Base-by-base conservation (phyloP, 2,888 invertebrate species). In the Aspidiotus destructor region DNA sequence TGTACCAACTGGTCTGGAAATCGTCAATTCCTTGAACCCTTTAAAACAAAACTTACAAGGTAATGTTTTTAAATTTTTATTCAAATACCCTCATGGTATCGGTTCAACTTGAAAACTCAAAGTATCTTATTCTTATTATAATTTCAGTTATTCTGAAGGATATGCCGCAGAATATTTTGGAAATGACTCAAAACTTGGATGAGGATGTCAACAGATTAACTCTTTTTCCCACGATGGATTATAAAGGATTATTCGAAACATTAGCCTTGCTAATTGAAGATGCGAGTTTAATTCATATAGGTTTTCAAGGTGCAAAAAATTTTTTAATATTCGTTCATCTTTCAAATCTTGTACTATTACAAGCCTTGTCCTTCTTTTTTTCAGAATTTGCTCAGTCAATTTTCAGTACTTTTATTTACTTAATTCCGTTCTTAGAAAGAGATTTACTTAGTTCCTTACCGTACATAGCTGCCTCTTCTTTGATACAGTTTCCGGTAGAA, bases 21-120 rank as follows among this genome's bases (percentile, higher is more conserved):
- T 99, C 78, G 94, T 95, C 72, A 96, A 94, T 80, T 97, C 96
- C 69, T 85, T 99, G 76, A 95, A 97, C 79, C 97, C 96, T 80
- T 98, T 99, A 81, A 93, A 96, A 60, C 95, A 96, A 81, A 96
- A 95, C 55, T 82, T 99, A 72, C 82, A 98, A 74, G 92, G 98
- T 98, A 42, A 28, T 28, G 5, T 5, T 28, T 28, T 28, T 5
- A 28, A 28, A 28, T 28, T 5, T 28, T 28, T 28, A 28, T 28
- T 13, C 9, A 41, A 9, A 41, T 55, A n/a, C 11, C 3, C 2
- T 57, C 13, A 11, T 3, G 17, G 7, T 15, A 6, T 57, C 28
- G 63, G 15, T 63, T 57, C 28, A 28, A n/a, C 16, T 52, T 41
- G n/a, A n/a, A 61, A 11, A 15, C 16, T 15, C 55, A n/a, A n/a